Base-by-base conservation (phyloP, 2,113 vertebrate genomes). In the Chlorodrepanis virens region DNA sequence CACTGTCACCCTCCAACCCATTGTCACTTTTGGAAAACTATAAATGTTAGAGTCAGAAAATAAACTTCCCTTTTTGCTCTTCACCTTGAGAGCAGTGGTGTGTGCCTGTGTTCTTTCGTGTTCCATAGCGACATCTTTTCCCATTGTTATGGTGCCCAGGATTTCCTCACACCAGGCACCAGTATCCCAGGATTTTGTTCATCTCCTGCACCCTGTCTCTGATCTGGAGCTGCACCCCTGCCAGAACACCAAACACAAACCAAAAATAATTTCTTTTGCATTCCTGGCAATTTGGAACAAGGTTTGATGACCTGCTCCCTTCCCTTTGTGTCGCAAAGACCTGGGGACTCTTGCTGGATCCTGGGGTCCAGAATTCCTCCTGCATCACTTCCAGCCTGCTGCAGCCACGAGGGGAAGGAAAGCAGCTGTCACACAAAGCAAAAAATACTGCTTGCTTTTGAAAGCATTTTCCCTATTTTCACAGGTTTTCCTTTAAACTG, bases 231-330 rank as follows among this genome's bases (percentile, higher is more conserved):
- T 82, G 33, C 33, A 65, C 6, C 11, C 25, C 27, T 82, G n/a
- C 39, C 57, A 76, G 49, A n/a, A 19, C n/a, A 23, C 18, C 39
- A 75, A 59, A 40, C 42, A 39, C 16, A 78, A 53, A 24, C 0
- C 19, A 69, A 60, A 81, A 85, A 23, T 8, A 0, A 14, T 75
- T 72, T 64, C 10, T 79, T 82, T 64, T n/a, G 8, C 23, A 31
- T 25, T 2, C 2, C 12, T 64, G 39, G 20, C 22, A n/a, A 25
- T 82, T 82, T 15, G 35, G 39, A 39, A 39, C 0, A 0, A 7
- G 2, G 2, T 63, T 89, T 68, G 27, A 57, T 8, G n/a, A 69
- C 28, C 31, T 39, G 25, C 35, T 83, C 39, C 25, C 88, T 68
- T 75, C 1, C 0, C 13, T 82, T 69, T 49, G 5, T 49, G 25